phyloP scores from a whole-genome alignment of 2,888 invertebrate genomes.

The Megastigmus dorsalis region DNA sequence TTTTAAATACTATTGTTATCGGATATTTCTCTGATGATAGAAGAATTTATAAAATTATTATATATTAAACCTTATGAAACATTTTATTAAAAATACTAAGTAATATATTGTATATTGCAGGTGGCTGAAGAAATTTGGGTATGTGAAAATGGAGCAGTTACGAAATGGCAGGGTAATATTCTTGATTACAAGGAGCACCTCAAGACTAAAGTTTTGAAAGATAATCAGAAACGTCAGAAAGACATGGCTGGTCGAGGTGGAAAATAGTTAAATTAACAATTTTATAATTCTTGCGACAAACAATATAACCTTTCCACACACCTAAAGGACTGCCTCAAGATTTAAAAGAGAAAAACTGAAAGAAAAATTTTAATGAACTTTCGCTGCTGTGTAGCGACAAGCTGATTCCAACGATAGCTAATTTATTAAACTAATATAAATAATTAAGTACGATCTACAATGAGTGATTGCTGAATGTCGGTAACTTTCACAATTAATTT shows the following conservation, averaged over 20 bases:
- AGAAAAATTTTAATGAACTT: conserved; percentile 56
- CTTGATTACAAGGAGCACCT: conserved; percentile 96
- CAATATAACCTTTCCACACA: conserved; percentile 38
- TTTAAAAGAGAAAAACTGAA: conserved; percentile 42
- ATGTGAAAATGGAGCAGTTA: conserved; percentile 95
- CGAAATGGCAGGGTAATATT: conserved; percentile 98
- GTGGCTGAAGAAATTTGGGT: conserved; percentile 99
- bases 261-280: conserved; percentile 48
- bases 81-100: no score
- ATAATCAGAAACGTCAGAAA: conserved; percentile 75
- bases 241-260: conserved; percentile 65
- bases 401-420: conserved; percentile 67
- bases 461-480: conserved; percentile 51
- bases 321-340: conserved; percentile 45
- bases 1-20: background rate
- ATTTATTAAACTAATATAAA: conserved; percentile 66
- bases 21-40: background rate
- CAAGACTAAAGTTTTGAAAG: conserved; percentile 89
- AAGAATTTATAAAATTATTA: background rate
- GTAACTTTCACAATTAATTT: conserved; percentile 49
- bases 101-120: no score
- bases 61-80: background rate
- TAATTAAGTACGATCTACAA: conserved; percentile 47
- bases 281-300: conserved; percentile 41
- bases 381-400: conserved; percentile 69